A percentile compares a stretch with the other conserved stretches of the same genome.
Evolutionary conservation across 2,888 invertebrate species (phyloP).

Genomic region (Eurytoma californica): DNA sequence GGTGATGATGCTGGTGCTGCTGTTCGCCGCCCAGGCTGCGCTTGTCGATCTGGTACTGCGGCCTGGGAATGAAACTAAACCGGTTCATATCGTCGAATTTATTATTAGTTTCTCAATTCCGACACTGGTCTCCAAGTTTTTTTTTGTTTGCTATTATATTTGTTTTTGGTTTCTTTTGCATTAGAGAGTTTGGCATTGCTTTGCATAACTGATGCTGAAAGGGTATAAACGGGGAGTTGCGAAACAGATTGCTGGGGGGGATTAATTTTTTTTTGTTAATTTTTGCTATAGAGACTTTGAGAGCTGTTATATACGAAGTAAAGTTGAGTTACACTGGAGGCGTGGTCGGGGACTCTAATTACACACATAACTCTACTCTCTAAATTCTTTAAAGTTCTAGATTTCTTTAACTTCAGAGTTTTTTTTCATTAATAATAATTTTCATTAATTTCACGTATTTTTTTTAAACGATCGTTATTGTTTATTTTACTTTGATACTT

Average conservation of each 20-base stretch:
- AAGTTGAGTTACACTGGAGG: background rate
- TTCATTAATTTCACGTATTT: no score
- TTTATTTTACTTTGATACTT: no score
- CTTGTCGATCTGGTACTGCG: conserved; percentile 77
- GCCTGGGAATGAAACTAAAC: conserved; percentile 67
- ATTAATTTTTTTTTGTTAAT: background rate
- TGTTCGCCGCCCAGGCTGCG: conserved; percentile 68
- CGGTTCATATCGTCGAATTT: conserved; percentile 48
- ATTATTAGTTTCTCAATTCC: conserved; percentile 48
- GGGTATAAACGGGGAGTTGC: background rate
- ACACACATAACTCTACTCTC: conserved; percentile 12
- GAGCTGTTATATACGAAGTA: background rate
- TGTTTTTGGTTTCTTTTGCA: conserved; percentile 24
- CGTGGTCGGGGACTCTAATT: conserved; percentile 19
- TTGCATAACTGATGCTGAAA: no score
- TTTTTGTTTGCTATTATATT: conserved; percentile 17
- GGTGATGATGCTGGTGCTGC: background rate
- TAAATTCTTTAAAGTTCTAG: conserved; percentile 15
- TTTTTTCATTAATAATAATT: no score
- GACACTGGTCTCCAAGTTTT: conserved; percentile 34
- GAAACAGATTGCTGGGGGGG: background rate
- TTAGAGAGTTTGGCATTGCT: background rate
- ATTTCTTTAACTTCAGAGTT: no score
- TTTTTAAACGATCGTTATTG: no score
- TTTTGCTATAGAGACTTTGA: background rate